Percentiles rank a stretch among this genome's conserved stretches.
Evolutionary conservation across 2,888 invertebrate species (phyloP).

Genomic region (Drosophila paramelanica): DNA sequence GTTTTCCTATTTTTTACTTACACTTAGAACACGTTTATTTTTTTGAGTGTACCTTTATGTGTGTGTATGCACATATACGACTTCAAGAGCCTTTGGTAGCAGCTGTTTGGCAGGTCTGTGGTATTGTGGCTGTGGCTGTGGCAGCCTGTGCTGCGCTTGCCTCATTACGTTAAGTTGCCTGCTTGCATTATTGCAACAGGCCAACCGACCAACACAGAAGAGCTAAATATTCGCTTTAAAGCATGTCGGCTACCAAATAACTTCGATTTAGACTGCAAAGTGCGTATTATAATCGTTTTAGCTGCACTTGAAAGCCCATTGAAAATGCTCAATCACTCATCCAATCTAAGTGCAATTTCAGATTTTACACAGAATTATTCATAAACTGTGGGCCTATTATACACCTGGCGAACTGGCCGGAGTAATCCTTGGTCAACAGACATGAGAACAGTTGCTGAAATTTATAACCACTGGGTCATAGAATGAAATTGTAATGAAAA

Average conservation of each 20-base stretch:
- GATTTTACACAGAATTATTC: constrained; percentile 29
- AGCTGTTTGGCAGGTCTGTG: constrained; percentile 57
- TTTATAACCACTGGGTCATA: constrained; percentile 40
- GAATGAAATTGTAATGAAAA: constrained; percentile 45
- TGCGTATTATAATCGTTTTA: constrained; percentile 16
- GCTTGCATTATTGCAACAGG: constrained; percentile 34
- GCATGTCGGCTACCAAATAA: constrained; percentile 7
- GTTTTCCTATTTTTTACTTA: not conserved
- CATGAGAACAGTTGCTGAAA: constrained; percentile 50
- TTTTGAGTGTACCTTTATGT: constrained; percentile 5
- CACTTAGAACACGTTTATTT: not conserved
- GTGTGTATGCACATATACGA: constrained; percentile 3
- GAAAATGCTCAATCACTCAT: constrained; percentile 5
- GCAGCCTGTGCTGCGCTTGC: constrained; percentile 36
- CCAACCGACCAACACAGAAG: constrained; percentile 18
- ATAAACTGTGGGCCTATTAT: constrained; percentile 14
- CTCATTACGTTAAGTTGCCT: constrained; percentile 66
- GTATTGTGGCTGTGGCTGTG: constrained; percentile 45
- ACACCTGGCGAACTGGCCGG: constrained; percentile 1
- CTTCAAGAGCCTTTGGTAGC: constrained; percentile 64
- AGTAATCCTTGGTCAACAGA: constrained; percentile 13
- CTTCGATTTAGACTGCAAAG: constrained; percentile 26
- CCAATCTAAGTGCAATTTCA: constrained; percentile 13
- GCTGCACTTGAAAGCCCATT: constrained; percentile 9
- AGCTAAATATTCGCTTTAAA: constrained; percentile 33